phyloP scores from a whole-genome alignment of 2,888 invertebrate species.

The Plebejus argus region DNA sequence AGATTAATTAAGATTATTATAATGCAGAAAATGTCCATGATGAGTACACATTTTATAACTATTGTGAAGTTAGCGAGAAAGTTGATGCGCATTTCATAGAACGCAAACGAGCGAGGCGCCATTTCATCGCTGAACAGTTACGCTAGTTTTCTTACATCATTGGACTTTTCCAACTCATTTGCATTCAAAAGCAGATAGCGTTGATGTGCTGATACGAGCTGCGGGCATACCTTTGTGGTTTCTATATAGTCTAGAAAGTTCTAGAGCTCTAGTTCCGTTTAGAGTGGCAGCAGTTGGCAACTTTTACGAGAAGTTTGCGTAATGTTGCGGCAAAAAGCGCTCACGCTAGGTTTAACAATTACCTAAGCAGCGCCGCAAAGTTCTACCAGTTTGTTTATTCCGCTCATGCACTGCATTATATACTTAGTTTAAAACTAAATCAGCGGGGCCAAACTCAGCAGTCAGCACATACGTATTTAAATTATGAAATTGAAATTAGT shows the following conservation, averaged over 20 bases:
- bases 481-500: slow-evolving; percentile 15
- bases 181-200: slow-evolving; percentile 80
- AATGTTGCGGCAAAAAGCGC: slow-evolving; percentile 77
- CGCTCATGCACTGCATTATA: slow-evolving; percentile 51
- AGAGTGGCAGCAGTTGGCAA: slow-evolving; percentile 66
- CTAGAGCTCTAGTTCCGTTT: slow-evolving; percentile 57
- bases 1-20: background rate
- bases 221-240: slow-evolving; percentile 72
- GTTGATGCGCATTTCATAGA: slow-evolving; percentile 6
- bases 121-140: slow-evolving; percentile 39
- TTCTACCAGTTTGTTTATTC: slow-evolving; percentile 61
- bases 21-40: background rate
- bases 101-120: slow-evolving; percentile 22
- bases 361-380: slow-evolving; percentile 72
- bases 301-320: slow-evolving; percentile 70
- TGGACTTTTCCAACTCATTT: slow-evolving; percentile 80
- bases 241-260: slow-evolving; percentile 71
- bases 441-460: slow-evolving; percentile 13
- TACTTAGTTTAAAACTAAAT: slow-evolving; percentile 42
- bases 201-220: slow-evolving; percentile 68
- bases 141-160: slow-evolving; percentile 69
- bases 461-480: slow-evolving; percentile 24
- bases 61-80: background rate
- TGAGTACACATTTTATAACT: background rate
- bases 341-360: slow-evolving; percentile 78